A percentile compares a stretch with the other conserved stretches of the same genome.
These are phyloP conservation scores for Apocheima hispidaria DNA, from an alignment of 2,888 invertebrate species.

Conservation along the genomic window DNA sequence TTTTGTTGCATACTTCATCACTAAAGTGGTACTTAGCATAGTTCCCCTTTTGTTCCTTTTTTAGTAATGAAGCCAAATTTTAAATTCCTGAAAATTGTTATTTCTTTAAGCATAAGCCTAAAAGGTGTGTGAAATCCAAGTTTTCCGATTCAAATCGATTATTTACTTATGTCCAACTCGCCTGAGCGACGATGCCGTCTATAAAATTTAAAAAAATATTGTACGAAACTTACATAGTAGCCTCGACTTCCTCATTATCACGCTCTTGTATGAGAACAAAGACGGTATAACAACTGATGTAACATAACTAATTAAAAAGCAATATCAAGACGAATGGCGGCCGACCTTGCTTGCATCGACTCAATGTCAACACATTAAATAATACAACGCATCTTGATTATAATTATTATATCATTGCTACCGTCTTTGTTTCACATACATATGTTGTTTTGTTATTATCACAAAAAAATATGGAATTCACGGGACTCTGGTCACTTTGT, in stretches of 20 bases:
- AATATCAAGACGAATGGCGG: background rate
- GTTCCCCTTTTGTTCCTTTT: no score
- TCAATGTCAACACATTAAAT: conserved; percentile 1
- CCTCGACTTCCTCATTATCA: conserved; percentile 4
- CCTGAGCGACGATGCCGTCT: no score
- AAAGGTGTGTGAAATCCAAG: no score
- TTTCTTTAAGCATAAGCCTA: no score
- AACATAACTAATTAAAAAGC: background rate
- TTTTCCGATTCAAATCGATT: no score
- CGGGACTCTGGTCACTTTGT: background rate
- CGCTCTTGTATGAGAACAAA: conserved; percentile 10
- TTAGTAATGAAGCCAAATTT: no score
- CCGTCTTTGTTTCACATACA: conserved; percentile 9
- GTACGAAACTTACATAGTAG: background rate
- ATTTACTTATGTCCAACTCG: no score
- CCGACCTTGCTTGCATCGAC: conserved; percentile 2
- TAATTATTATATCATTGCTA: background rate
- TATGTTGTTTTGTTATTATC: background rate
- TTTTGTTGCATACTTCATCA: no score
- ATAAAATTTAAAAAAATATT: no score
- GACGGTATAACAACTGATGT: background rate
- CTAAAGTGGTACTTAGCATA: no score
- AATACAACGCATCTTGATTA: background rate
- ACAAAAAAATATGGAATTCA: background rate
- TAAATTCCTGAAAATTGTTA: no score